Base-by-base conservation (phyloP, 1,140 invertebrate genomes). In the Tribolium castaneum region DNA sequence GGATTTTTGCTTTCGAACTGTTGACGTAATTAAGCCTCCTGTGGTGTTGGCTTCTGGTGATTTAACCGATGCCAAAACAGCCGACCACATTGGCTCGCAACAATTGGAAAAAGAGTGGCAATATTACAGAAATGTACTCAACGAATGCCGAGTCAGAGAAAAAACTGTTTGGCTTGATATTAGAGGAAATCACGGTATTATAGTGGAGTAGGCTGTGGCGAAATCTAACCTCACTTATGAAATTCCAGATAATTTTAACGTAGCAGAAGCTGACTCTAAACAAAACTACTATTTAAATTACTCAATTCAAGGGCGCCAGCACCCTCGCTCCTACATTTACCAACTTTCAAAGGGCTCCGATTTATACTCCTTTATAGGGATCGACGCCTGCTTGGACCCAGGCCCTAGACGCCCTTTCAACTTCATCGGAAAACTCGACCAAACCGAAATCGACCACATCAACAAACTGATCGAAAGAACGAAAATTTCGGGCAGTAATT, bases 141-240 rank as follows among this genome's bases (percentile, higher is more conserved):
- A 91, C 45, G 90, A 93, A 78, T 92, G 91, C 77, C 90, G 92
- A 80, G 89, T 96, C 14, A 87, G 87, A 34, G 88, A 92, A 56
- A 92, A 91, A 85, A 95, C 94, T 3, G 87, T 90, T 6, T 98
- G 96, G 96, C 87, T 98, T 52, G 97, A 98, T 88, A 94, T 97
- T 75, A 90, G 96, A 87, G 97, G 97, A 86, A 98, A 98, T 90
- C 97, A 98, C 92, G 97, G 96, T 97, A n/a, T n/a, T n/a, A n/a
- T n/a, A 89, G 86, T 82, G 45, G 4, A 75, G 16, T 19, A 1
- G 16, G 16, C 16, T 19, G 16, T 19, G 16, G 2, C 16, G 1
- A 1, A 52, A 70, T 13, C 1, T 66, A 72, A 70, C 25, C 12
- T 70, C 4, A 72, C 13, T 66, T 22, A 19, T 30, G 1, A 19